A percentile compares a stretch with the other conserved stretches of the same genome.
Conservation (phyloP, 2,888 invertebrate genomes). For the Calameuta filiformis region DNA sequence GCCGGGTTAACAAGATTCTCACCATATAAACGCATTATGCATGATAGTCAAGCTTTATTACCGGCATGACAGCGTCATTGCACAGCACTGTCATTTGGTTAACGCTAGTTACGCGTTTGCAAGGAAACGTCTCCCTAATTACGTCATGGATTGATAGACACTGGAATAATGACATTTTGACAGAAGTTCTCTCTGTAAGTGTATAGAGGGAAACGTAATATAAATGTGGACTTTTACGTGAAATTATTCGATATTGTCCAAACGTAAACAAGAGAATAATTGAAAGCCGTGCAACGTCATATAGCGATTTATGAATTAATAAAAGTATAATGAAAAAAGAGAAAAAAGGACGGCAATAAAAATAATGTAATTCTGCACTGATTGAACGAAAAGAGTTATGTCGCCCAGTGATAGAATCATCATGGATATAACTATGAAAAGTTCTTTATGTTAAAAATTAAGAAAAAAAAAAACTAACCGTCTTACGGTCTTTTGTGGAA, state of each 20-base stretch:
- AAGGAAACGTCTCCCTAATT: neutral
- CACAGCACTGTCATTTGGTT: neutral
- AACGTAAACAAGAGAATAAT: too few relatives aligned
- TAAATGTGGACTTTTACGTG: too few relatives aligned
- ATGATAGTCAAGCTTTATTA: slow-evolving; percentile 29
- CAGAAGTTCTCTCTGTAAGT: neutral
- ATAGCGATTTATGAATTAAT: neutral
- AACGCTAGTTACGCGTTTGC: neutral
- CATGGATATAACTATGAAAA: neutral
- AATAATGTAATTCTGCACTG: neutral
- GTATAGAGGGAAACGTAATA: neutral
- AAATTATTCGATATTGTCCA: too few relatives aligned
- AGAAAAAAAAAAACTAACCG: neutral
- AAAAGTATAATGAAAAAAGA: neutral
- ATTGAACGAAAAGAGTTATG: neutral
- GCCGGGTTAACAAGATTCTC: slow-evolving; percentile 33
- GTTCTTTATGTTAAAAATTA: neutral
- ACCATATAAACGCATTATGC: slow-evolving; percentile 32
- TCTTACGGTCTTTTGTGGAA: neutral
- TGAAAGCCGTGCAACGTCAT: neutral
- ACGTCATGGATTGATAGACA: neutral
- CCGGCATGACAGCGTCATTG: slow-evolving; percentile 15
- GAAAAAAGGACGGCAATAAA: too few relatives aligned
- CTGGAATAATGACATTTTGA: neutral
- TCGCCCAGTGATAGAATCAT: neutral